Base-by-base conservation (phyloP, 2,113 vertebrate genomes). In the Capreolus pygargus region DNA sequence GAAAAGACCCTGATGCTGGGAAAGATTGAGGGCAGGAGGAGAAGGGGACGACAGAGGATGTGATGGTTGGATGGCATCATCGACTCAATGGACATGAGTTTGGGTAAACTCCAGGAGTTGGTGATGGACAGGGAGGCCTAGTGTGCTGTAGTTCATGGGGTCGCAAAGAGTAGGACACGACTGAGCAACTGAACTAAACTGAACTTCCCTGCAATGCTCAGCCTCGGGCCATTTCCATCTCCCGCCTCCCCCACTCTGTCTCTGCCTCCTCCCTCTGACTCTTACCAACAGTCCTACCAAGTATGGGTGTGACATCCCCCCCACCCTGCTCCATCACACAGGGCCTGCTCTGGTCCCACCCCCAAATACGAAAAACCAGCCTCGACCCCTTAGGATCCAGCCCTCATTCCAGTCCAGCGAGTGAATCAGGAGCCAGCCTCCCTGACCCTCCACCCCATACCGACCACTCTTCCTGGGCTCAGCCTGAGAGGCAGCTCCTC, bases 401-500 rank as follows among this genome's bases (percentile, higher is more conserved):
- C 28, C 70, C 36, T 10, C 30, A 47, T 16, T 36, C 70, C 13
- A 78, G 76, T 27, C n/a, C 86, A 86, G 81, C 50, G 30, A 55
- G 47, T 47, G 30, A 58, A 25, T 67, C 76, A 61, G 30, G 52
- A 39, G 12, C 58, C 47, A 52, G 54, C 57, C 57, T 57, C 39
- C 54, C 30, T 45, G 50, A 47, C 61, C 39, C 43, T 86, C 57
- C 17, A 79, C 39, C 1, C 1, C 19, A 60, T 19, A 23, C 54
- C 43, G 23, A 12, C 70, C 0, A 0, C 3, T 78, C 57, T 55
- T n/a, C 28, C 52, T 15, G 45, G 27, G 1, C 50, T 27, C 39
- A 76, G 81, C 12, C 88, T 76, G 50, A 1, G 0, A 36, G 1
- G 10, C 60, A 58, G 2, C 14, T 27, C 33, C 86, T 93, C 15